Base-by-base conservation (phyloP, 2,888 invertebrate species). In the Stenotaenia linearis region DNA sequence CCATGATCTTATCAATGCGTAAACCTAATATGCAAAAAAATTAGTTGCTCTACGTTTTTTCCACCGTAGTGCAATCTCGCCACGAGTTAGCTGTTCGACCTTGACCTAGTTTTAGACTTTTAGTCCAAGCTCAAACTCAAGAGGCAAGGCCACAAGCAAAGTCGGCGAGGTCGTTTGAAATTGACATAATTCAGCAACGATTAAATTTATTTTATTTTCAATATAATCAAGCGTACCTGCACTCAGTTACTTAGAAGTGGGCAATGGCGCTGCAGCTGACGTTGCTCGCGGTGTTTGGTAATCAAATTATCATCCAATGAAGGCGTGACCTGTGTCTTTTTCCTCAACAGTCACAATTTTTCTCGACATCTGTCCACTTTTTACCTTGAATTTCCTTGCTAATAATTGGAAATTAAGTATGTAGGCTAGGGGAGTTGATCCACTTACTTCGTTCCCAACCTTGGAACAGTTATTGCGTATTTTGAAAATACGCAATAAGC, bases 381-480 rank as follows among this genome's bases (percentile, higher is more conserved):
- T 56, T 56, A 6, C 56, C 18, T 56, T 56, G 75, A 75, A 75
- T 75, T 76, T 76, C 37, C 76, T 76, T 32, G 23, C 76, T 21
- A 56, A 56, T 18, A 37, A 76, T 76, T 35, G 35, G 32, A 76
- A 37, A 76, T 76, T 32, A 37, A 37, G 23, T 37, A 37, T 76
- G 32, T 76, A 35, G 76, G 76, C 23, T 37, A 37, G 32, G 56
- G 75, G 30, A 75, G 75, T 25, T 37, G 76, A 76, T 76, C 76
- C 76, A 76, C 76, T 76, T 76, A 35, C 32, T 37, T n/a, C n/a
- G n/a, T n/a, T n/a, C n/a, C n/a, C n/a, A n/a, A n/a, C n/a, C n/a
- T n/a, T n/a, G n/a, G n/a, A n/a, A n/a, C n/a, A n/a, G n/a, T n/a
- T n/a, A n/a, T n/a, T n/a, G n/a, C n/a, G n/a, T n/a, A n/a, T 76